Evolutionary conservation across 1,140 invertebrate genomes (phyloP), one percentile per base, ranked within the genome.

Genomic region (Grapholita molesta): DNA sequence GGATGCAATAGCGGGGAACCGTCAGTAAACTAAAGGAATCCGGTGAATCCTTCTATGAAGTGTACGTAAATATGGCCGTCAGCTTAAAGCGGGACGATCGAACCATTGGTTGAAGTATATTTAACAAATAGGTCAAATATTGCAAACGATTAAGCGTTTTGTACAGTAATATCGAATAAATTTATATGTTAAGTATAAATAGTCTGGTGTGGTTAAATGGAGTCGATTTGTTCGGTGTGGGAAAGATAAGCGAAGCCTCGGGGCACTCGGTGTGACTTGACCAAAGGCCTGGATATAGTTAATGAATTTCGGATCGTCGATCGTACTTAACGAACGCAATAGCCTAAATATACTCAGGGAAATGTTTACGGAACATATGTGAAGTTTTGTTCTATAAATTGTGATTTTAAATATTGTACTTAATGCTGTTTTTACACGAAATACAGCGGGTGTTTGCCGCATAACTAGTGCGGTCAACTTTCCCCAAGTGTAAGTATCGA

Each of bases 141-240:
- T 86, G 83, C 84, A 77, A 82, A 82, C 76, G 79, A 80, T 66
- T 86, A 87, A 90, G 81, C 85, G 82, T 91, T 91, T 90, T 91
- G 89, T 91, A 91, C 89, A 91, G 89, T 88, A 78, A 88, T 83
- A 84, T 78, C 77, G 77, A 85, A 75, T 85, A 85, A 80, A 80
- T 78, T 86, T 79, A 80, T 70, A 72, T 71, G 61, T 69, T 88
- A 88, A 88, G 86, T 84, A 77, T 86, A 89, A 86, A 75, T 85
- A 86, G 81, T 70, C 76, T 88, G 87, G 83, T 81, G 74, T 87
- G 84, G 79, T 82, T 70, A 82, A 86, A 85, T 80, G 77, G 74
- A 11, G 28, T 64, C 30, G 23, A 18, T 24, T 25, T 23, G 64
- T 65, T 65, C 30, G 32, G 64, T 65, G 75, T 74, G 71, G n/a